Conservation (phyloP, 53 echinoderm and acorn worm species). For the Echinarachnius parma region DNA sequence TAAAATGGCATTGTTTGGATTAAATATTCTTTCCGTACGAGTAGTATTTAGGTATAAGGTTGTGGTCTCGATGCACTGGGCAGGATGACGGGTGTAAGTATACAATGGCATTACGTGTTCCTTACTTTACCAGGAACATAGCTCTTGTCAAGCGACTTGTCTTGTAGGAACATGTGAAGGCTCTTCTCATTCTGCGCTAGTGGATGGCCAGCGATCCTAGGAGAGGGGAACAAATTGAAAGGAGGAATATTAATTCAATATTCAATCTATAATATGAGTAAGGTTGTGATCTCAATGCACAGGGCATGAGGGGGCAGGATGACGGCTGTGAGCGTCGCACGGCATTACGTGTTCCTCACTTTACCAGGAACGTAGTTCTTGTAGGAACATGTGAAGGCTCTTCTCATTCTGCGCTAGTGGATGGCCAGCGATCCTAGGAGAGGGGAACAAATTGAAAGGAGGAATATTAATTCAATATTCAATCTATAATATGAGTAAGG, state of each 20-base stretch:
- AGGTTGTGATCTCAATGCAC: no score
- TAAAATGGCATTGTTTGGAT: no score
- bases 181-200: constrained; percentile 95
- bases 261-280: no score
- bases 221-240: background rate
- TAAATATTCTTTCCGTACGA: no score
- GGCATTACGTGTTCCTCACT: constrained; percentile 78
- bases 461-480: background rate
- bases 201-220: constrained; percentile 94
- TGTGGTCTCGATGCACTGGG: no score
- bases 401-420: constrained; percentile 88
- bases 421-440: constrained; percentile 75
- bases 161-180: constrained; percentile 99
- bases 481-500: no score
- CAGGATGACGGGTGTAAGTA: no score
- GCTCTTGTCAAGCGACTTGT: constrained; percentile 84
- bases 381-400: constrained; percentile 94
- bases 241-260: background rate
- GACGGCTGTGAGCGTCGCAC: no score
- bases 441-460: background rate
- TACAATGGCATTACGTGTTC: constrained; percentile 70
- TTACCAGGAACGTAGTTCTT: constrained; percentile 96
- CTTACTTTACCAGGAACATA: constrained; percentile 93
- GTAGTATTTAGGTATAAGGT: no score
- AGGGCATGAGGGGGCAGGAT: no score